phyloP scores from a whole-genome alignment of 2,797 vertebrate species.

The Sebastes variabilis region DNA sequence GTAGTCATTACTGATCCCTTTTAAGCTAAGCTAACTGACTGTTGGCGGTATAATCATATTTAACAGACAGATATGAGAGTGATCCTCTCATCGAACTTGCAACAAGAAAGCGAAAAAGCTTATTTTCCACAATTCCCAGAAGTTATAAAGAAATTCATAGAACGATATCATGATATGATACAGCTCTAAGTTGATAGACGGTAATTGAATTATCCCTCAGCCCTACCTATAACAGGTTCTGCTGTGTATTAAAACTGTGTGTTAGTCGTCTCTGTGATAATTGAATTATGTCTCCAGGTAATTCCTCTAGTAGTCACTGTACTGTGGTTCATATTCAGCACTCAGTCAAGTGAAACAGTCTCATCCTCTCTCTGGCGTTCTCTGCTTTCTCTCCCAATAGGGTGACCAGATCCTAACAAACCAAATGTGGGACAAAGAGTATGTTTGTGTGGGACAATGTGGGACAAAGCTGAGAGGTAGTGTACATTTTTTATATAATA shows the following conservation, averaged over 20 bases:
- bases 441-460: too few species aligned
- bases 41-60: neutral
- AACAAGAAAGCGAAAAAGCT: neutral
- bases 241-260: neutral
- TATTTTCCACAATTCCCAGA: neutral
- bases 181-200: neutral
- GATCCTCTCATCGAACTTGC: neutral
- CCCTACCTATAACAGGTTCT: neutral
- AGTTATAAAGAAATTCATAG: neutral
- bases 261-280: neutral
- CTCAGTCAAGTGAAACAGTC: constrained; percentile 27
- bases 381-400: constrained; percentile 10
- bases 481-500: too few species aligned
- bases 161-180: neutral
- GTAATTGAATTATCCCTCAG: neutral
- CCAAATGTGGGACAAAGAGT: too few species aligned
- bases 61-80: too few species aligned
- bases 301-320: constrained; percentile 37
- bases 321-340: constrained; percentile 28
- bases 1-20: neutral
- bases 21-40: neutral
- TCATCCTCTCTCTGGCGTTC: constrained; percentile 6
- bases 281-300: constrained; percentile 34
- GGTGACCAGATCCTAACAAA: too few species aligned
- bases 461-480: too few species aligned